Evolutionary conservation across 2,113 vertebrate genomes (phyloP), one percentile per base, ranked within the genome.

Genomic region (Lanius ludovicianus): DNA sequence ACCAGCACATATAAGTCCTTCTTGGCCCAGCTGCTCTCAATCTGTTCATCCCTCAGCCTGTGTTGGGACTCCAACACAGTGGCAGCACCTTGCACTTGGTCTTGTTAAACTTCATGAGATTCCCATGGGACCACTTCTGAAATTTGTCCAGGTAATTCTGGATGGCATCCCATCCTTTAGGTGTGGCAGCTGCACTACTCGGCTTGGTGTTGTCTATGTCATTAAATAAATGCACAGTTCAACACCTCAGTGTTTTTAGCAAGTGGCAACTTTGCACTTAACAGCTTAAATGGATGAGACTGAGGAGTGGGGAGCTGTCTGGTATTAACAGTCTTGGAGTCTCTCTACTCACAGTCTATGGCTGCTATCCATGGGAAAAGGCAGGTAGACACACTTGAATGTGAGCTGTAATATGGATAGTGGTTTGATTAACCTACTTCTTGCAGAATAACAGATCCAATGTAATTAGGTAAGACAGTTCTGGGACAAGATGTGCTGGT

Each of bases 391-490:
- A 18, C 31, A 23, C 39, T 95, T 69, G 19, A 67, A 59, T 0
- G 2, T 70, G 67, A 69, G 42, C 30, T 63, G 42, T 90, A 59
- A 67, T 83, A 80, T 50, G 86, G 82, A 47, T 67, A 91, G 39
- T 90, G 63, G 33, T 74, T 92, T 94, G 63, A 70, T 79, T 96
- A 96, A 80, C 87, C 94, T 90, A 82, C 63, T 93, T 91, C 25
- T 78, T 90, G 37, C 42, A 70, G 55, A 83, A 33, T 80, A 95
- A 74, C 59, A 55, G 25, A 67, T 69, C 73, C 30, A 35, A 1
- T 77, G 19, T 93, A 93, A 96, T 93, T 93, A 59, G 27, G 55
- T 59, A 73, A 89, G 93, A 90, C 85, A 93, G 84, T 93, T 96
- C 84, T 90, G 91, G 78, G 89, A 89, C 70, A 92, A 63, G 46